A percentile compares a stretch with the other conserved stretches of the same genome.
Conservation (phyloP, 2,797 vertebrate species). For the Sylvilagus floridanus region DNA sequence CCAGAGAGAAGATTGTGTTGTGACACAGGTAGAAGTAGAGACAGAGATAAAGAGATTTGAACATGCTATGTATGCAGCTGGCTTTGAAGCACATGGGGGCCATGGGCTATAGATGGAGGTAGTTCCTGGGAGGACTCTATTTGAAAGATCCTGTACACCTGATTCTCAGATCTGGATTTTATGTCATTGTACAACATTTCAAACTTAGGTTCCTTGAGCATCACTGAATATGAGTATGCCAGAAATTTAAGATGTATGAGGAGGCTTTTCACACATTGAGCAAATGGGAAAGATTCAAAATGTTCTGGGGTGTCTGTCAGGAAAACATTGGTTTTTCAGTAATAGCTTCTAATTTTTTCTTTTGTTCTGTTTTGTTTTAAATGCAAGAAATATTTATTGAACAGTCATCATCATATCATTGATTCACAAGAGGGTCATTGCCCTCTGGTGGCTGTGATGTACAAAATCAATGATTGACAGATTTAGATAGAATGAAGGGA, state of each 20-base stretch:
- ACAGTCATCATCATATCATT: neutral
- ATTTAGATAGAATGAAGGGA: neutral
- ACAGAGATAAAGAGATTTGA: neutral
- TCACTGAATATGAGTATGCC: neutral
- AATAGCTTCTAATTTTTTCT: neutral
- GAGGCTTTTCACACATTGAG: neutral
- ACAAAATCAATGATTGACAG: neutral
- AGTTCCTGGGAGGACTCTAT: neutral
- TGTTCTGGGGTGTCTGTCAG: neutral
- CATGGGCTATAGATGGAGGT: neutral
- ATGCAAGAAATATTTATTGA: constrained; percentile 7
- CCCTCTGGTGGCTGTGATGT: neutral
- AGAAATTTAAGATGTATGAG: neutral
- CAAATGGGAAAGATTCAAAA: constrained; percentile 24
- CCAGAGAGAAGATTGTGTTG: neutral
- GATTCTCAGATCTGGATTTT: neutral
- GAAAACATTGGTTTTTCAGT: constrained; percentile 5
- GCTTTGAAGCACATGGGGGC: neutral
- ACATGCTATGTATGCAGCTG: neutral
- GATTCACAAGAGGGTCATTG: neutral
- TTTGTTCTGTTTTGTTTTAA: constrained; percentile 32
- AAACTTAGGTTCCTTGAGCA: neutral
- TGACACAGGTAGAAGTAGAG: neutral
- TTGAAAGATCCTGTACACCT: neutral
- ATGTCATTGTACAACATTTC: neutral